phyloP scores from a whole-genome alignment of 2,888 invertebrate species.

The Leucania comma region DNA sequence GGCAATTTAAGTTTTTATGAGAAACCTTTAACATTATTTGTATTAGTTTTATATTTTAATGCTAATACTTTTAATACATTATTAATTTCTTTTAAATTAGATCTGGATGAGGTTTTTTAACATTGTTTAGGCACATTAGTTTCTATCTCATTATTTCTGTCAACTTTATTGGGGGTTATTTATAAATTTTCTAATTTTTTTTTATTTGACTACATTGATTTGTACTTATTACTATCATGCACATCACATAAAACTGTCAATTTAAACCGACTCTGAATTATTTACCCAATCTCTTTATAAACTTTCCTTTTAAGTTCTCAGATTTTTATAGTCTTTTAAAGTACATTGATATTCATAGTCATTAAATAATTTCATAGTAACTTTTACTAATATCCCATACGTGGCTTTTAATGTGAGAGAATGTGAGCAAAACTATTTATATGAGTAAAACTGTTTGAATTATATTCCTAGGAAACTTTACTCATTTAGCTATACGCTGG shows the following conservation, averaged over 20 bases:
- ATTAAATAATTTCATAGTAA: constrained; percentile 60
- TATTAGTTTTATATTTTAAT: constrained; percentile 55
- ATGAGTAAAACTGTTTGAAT: constrained; percentile 38
- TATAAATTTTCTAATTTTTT: constrained; percentile 23
- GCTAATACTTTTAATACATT: constrained; percentile 35
- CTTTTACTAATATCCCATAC: constrained; percentile 56
- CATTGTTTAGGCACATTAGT: constrained; percentile 2
- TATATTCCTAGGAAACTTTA: constrained; percentile 44
- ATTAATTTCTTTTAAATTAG: constrained; percentile 38
- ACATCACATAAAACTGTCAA: constrained; percentile 63
- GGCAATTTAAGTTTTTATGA: constrained; percentile 62
- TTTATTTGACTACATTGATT: constrained; percentile 57
- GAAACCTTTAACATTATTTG: constrained; percentile 64
- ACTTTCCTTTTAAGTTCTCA: constrained; percentile 63
- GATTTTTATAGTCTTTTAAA: constrained; percentile 62
- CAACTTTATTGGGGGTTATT: constrained; percentile 1
- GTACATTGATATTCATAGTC: constrained; percentile 66
- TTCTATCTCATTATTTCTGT: constrained; percentile 14
- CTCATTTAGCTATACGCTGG: constrained; percentile 35
- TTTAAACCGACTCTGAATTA: constrained; percentile 61
- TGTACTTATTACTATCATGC: constrained; percentile 60
- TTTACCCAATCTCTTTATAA: constrained; percentile 65
- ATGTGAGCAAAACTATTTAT: constrained; percentile 53
- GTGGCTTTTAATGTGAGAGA: constrained; percentile 49
- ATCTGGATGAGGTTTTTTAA: constrained; percentile 11